Conservation (phyloP, 2,113 vertebrate genomes). For the Alethe diademata region DNA sequence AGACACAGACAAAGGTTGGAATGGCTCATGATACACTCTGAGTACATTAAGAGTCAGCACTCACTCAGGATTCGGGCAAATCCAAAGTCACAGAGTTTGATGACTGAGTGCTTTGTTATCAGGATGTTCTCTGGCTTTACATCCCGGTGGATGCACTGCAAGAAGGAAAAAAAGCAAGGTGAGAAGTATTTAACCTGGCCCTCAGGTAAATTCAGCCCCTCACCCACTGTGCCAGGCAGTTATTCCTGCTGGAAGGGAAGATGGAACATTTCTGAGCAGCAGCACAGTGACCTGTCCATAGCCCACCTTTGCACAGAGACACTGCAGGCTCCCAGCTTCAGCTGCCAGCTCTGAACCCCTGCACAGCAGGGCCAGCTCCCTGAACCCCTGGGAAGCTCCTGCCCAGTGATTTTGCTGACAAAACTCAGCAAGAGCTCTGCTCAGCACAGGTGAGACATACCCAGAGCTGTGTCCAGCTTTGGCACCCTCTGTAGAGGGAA, state of each 20-base stretch:
- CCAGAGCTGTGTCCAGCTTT: background rate
- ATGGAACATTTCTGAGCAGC: background rate
- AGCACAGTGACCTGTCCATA: background rate
- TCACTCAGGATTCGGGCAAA: slow-evolving; percentile 94
- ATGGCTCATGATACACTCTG: background rate
- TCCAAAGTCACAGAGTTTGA: slow-evolving; percentile 97
- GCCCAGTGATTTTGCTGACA: background rate
- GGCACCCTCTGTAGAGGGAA: background rate
- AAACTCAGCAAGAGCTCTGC: background rate
- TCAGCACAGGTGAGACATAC: background rate
- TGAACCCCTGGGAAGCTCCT: background rate
- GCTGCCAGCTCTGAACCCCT: background rate
- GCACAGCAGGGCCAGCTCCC: background rate
- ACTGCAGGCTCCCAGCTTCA: background rate
- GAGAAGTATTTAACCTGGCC: background rate
- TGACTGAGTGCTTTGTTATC: slow-evolving; percentile 91
- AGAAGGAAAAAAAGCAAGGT: background rate
- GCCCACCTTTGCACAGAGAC: background rate
- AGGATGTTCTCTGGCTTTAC: slow-evolving; percentile 97
- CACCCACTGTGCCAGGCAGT: background rate
- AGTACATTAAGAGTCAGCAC: slow-evolving; percentile 33
- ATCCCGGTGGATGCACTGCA: slow-evolving; percentile 94
- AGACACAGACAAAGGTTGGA: background rate
- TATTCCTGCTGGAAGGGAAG: background rate
- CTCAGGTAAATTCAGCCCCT: background rate